Conservation (phyloP, 2,113 vertebrate genomes). For the Phalacrocorax carbo region DNA sequence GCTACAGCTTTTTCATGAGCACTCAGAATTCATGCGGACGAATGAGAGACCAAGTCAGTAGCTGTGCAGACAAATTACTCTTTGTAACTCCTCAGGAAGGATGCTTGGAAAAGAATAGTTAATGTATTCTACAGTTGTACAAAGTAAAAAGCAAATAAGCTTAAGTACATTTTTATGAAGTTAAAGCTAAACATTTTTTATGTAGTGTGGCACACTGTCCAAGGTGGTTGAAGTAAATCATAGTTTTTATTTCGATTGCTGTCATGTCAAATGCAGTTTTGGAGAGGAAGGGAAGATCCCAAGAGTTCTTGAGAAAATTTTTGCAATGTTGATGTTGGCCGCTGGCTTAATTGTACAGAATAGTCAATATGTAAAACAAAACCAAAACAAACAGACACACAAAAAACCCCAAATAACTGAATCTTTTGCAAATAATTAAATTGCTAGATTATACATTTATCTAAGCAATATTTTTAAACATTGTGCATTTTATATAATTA, state of each 20-base stretch:
- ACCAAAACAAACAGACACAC: neutral
- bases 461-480: neutral
- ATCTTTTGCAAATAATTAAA: neutral
- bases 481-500: neutral
- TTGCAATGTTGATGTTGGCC: neutral
- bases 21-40: neutral
- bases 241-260: neutral
- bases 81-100: neutral
- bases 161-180: neutral
- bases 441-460: neutral
- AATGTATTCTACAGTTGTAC: neutral
- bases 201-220: neutral
- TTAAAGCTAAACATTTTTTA: neutral
- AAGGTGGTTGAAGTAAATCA: neutral
- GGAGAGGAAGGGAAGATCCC: neutral
- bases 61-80: neutral
- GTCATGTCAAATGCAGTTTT: neutral
- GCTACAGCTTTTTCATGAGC: neutral
- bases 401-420: rapidly evolving
- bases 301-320: neutral
- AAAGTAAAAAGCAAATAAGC: neutral
- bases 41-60: neutral
- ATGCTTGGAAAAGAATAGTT: neutral
- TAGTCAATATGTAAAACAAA: neutral
- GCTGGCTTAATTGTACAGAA: neutral